Conservation (phyloP, 2,113 vertebrate species). For the Lepus europaeus region DNA sequence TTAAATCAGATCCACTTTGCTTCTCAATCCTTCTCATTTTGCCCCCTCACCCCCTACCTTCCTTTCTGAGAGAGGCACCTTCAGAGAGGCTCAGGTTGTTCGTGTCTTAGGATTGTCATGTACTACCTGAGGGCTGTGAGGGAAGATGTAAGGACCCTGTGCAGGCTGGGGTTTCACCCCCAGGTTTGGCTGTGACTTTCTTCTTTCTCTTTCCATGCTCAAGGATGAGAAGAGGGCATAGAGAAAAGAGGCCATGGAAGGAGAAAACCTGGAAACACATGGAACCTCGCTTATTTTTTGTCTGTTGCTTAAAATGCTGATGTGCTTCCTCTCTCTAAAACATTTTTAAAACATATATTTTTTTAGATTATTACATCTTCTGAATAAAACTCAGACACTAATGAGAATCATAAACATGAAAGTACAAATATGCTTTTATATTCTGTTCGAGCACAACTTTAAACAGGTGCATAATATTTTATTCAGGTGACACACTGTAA, state of each 20-base stretch:
- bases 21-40: rapidly evolving
- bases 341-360: neutral
- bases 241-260: neutral
- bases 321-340: neutral
- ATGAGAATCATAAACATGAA: neutral
- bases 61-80: neutral
- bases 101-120: neutral
- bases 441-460: neutral
- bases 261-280: neutral
- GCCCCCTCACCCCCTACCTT: too few relatives aligned
- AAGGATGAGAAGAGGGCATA: neutral
- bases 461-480: neutral
- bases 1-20: neutral
- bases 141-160: neutral
- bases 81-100: neutral
- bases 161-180: neutral
- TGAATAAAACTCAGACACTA: neutral
- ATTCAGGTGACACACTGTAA: neutral
- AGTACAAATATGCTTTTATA: constrained; percentile 18
- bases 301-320: neutral
- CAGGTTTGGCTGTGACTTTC: neutral
- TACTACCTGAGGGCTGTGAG: neutral
- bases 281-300: neutral
- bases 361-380: neutral
- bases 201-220: neutral